These are phyloP conservation scores for Hyaena hyaena DNA, from an alignment of 2,113 vertebrate species.

Conservation along the genomic window DNA sequence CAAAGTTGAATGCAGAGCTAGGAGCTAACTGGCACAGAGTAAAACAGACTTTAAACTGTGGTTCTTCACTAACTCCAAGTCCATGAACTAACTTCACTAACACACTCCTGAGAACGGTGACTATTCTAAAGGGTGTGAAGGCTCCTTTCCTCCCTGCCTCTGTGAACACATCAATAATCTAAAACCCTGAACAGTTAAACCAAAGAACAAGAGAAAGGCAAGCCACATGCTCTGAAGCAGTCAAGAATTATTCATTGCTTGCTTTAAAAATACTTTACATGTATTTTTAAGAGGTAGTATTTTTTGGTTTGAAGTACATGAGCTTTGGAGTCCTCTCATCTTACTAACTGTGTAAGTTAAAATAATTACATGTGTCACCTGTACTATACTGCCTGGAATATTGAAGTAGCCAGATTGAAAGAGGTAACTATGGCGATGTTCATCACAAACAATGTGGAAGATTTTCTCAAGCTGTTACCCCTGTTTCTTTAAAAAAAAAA, in stretches of 20 bases:
- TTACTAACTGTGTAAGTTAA: neutral
- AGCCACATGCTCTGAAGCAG: neutral
- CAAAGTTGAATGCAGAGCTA: neutral
- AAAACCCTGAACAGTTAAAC: neutral
- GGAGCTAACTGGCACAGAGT: neutral
- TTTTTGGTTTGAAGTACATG: constrained; percentile 29
- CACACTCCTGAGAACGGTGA: neutral
- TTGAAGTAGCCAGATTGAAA: constrained; percentile 19
- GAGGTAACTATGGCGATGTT: neutral
- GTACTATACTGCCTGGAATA: neutral
- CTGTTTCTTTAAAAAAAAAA: neutral
- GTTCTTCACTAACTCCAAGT: neutral
- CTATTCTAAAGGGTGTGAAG: neutral
- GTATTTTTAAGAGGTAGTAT: constrained; percentile 22
- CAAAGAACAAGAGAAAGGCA: neutral
- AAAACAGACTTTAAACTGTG: neutral
- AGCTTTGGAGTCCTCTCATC: constrained; percentile 10
- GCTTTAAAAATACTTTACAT: neutral
- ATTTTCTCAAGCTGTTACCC: neutral
- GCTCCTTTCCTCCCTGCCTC: neutral
- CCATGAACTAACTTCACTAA: neutral
- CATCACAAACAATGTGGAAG: neutral
- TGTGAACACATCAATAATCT: neutral
- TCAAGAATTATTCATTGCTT: neutral
- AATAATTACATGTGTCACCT: constrained; percentile 19